Base-by-base conservation (phyloP, 2,797 vertebrate genomes). In the Loriculus beryllinus region DNA sequence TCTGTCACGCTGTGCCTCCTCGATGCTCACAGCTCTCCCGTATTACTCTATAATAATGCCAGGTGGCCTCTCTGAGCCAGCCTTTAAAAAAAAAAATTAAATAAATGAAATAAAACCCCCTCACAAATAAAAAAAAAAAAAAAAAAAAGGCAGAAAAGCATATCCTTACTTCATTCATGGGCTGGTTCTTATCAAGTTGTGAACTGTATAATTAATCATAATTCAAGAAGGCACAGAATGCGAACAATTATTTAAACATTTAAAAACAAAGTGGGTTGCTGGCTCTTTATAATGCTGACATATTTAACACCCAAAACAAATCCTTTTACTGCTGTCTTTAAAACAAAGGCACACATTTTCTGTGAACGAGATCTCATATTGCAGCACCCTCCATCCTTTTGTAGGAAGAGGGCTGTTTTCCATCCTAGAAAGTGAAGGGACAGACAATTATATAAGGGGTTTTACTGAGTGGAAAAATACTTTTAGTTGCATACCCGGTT, bases 241-340 rank as follows among this genome's bases (percentile, higher is more conserved):
- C 2, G 14, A 91, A 78, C 67, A 60, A 87, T 93, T 94, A 89
- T 82, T 93, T 75, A 91, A 94, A 89, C 80, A 86, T 89, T 71
- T 84, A 85, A 90, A 86, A 94, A 78, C 63, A 82, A 93, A 88
- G 86, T 86, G 64, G 39, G 87, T 65, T 91, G 64, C 88, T 84
- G 85, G 74, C 56, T 96, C 37, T 94, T 90, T 80, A 93, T 62
- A 93, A 60, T 57, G 69, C 40, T 91, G 88, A 92, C 78, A 88
- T 84, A 92, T 85, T 96, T 95, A 95, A 84, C 59, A 90, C 35
- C 77, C 63, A 93, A 91, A 95, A n/a, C 77, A 90, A 96, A 94
- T 94, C 79, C 45, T 92, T 91, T 76, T 95, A 95, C 37, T 71
- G 83, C 78, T 80, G 85, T 63, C 78, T 91, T 93, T 85, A 89